These are phyloP conservation scores for Proterorhinus semilunaris DNA, from an alignment of 2,113 vertebrate genomes.

Conservation along the genomic window DNA sequence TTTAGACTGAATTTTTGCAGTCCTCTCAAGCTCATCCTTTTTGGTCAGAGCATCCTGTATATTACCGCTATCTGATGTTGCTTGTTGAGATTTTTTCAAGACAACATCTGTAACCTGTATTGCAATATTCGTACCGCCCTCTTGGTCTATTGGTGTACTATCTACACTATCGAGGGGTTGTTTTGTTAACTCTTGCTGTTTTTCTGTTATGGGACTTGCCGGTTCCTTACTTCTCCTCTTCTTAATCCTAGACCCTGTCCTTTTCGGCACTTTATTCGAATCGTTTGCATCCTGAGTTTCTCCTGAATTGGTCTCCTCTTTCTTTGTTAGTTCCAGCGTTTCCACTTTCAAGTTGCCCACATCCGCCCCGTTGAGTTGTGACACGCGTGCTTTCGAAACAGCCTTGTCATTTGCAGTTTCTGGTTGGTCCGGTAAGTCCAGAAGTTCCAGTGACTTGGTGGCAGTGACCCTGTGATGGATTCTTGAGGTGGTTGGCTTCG, in stretches of 20 bases:
- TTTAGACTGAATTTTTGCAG: neutral
- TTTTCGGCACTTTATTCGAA: constrained; percentile 38
- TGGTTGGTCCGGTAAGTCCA: constrained; percentile 59
- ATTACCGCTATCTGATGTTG: neutral
- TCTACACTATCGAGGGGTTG: neutral
- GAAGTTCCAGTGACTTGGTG: constrained; percentile 34
- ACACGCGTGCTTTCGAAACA: constrained; percentile 24
- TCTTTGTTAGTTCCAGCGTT: constrained; percentile 10
- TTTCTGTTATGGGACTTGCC: constrained; percentile 46
- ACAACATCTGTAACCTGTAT: neutral
- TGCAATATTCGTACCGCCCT: neutral
- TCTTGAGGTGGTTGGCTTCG: constrained; percentile 27
- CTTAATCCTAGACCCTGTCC: constrained; percentile 52
- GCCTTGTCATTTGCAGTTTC: constrained; percentile 29
- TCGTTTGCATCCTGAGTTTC: constrained; percentile 8
- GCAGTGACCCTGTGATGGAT: constrained; percentile 26
- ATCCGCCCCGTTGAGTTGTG: constrained; percentile 51
- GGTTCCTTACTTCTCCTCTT: constrained; percentile 52
- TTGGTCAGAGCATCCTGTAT: neutral
- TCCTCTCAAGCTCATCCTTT: neutral
- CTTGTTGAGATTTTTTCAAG: neutral
- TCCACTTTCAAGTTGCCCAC: constrained; percentile 12
- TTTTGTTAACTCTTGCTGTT: neutral
- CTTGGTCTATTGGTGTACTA: neutral
- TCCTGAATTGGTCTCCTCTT: constrained; percentile 1